Percentiles rank a stretch among this genome's conserved stretches.
phyloP scores from a whole-genome alignment of 2,888 invertebrate genomes.

The Campoletis raptor region DNA sequence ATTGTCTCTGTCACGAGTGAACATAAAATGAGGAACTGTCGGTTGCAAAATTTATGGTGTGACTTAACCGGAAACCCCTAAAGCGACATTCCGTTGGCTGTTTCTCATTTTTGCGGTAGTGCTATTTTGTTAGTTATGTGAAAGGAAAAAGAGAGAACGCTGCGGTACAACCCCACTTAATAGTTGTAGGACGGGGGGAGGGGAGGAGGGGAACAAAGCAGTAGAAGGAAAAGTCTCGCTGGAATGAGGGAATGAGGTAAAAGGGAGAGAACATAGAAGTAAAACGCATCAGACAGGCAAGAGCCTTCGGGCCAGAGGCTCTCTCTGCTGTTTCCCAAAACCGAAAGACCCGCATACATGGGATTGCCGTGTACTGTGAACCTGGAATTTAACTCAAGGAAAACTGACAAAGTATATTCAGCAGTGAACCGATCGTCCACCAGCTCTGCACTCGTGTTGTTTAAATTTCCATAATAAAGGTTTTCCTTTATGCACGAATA shows the following conservation, averaged over 20 bases:
- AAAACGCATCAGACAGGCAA: constrained; percentile 46
- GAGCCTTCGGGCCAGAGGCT: constrained; percentile 33
- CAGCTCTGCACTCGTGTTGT: not conserved
- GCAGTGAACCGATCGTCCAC: constrained; percentile 38
- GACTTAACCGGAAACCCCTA: constrained; percentile 28
- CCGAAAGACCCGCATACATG: constrained; percentile 60
- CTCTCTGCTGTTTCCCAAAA: constrained; percentile 44
- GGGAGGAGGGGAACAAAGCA: constrained; percentile 8
- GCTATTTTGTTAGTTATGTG: constrained; percentile 58
- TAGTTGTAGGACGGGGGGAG: constrained; percentile 9
- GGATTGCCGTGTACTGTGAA: constrained; percentile 49
- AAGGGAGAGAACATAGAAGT: constrained; percentile 43
- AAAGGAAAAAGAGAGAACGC: constrained; percentile 29
- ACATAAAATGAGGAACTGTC: not conserved
- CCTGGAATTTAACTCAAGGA: constrained; percentile 62
- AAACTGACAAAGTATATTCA: constrained; percentile 61
- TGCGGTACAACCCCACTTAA: constrained; percentile 23
- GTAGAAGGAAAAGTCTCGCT: constrained; percentile 42
- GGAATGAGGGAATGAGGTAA: constrained; percentile 39
- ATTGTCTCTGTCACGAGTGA: not conserved
- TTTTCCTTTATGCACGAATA: not conserved
- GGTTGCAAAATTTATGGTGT: constrained; percentile 5
- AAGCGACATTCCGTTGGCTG: constrained; percentile 55
- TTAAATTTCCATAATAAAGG: constrained; percentile 51
- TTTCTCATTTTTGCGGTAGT: constrained; percentile 53